Conservation (phyloP, 1,140 invertebrate species). For the Frieseomelitta varia region DNA sequence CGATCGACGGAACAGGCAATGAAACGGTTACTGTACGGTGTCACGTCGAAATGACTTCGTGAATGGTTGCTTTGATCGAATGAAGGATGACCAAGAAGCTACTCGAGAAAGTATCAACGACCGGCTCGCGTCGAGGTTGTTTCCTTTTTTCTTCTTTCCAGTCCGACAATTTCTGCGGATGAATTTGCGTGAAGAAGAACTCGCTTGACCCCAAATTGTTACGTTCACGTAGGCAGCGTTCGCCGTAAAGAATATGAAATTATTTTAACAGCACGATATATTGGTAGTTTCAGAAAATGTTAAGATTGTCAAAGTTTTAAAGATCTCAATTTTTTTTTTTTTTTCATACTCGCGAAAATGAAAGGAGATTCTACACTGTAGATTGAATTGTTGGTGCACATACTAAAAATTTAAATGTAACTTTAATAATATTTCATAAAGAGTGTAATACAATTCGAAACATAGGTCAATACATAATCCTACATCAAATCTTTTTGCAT, state of each 20-base stretch:
- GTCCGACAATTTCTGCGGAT: background rate
- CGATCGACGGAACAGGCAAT: slow-evolving; percentile 59
- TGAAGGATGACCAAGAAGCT: slow-evolving; percentile 28
- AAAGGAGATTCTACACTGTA: background rate
- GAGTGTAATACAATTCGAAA: no score
- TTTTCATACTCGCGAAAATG: background rate
- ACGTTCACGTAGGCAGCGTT: background rate
- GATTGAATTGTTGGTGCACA: no score
- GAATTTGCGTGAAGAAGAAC: background rate
- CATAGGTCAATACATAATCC: no score
- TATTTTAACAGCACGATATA: background rate
- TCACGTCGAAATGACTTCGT: slow-evolving; percentile 42
- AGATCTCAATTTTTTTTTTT: background rate
- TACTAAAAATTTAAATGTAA: no score
- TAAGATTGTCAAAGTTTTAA: background rate
- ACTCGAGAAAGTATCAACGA: background rate
- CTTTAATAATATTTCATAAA: no score
- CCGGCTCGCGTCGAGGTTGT: no score
- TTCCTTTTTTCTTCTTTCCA: background rate
- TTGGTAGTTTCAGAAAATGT: background rate
- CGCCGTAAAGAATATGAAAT: background rate
- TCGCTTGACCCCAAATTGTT: background rate
- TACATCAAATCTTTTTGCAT: no score
- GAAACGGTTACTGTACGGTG: slow-evolving; percentile 40
- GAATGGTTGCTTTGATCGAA: slow-evolving; percentile 30